Percentiles rank a stretch among this genome's conserved stretches.
Evolutionary conservation across 2,113 vertebrate genomes (phyloP).

Genomic region (Brachirus orientalis): DNA sequence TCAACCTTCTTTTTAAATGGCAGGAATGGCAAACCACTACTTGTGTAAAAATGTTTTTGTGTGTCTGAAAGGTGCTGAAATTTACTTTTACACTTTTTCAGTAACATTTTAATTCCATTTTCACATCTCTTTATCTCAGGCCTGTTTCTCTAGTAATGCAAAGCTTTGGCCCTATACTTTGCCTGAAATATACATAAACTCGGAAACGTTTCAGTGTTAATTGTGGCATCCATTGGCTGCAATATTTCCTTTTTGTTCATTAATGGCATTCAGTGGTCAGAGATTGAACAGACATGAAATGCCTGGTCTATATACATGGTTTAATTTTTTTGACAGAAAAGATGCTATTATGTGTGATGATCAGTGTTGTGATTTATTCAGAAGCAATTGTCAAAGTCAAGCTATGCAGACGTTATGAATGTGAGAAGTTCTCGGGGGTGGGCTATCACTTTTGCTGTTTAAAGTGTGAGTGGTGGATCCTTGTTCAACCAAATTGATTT

Average conservation of each 20-base stretch:
- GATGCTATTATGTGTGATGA: conserved; percentile 30
- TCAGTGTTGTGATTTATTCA: conserved; percentile 47
- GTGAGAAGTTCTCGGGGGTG: conserved; percentile 63
- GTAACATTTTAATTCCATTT: conserved; percentile 15
- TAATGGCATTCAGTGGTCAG: not conserved
- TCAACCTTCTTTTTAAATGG: conserved; percentile 23
- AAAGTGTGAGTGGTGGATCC: conserved; percentile 36
- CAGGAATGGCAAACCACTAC: conserved; percentile 64
- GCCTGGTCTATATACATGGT: conserved; percentile 5
- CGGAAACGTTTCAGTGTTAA: conserved; percentile 15
- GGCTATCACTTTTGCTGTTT: conserved; percentile 32
- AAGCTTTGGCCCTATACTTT: not conserved
- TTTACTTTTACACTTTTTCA: conserved; percentile 16
- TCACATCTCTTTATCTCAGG: conserved; percentile 34
- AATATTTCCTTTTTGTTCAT: not conserved
- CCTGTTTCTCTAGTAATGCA: conserved; percentile 15
- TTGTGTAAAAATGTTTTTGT: conserved; percentile 29
- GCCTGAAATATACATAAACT: conserved; percentile 9
- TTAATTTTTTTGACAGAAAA: conserved; percentile 7
- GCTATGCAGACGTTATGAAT: conserved; percentile 83
- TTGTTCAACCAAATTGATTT: conserved; percentile 70
- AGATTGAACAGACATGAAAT: conserved; percentile 1
- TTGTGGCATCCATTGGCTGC: conserved; percentile 10
- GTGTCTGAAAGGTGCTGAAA: conserved; percentile 44
- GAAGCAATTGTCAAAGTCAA: conserved; percentile 64